Evolutionary conservation across 1,140 invertebrate species (phyloP).

Genomic region (Bactericera cockerelli): DNA sequence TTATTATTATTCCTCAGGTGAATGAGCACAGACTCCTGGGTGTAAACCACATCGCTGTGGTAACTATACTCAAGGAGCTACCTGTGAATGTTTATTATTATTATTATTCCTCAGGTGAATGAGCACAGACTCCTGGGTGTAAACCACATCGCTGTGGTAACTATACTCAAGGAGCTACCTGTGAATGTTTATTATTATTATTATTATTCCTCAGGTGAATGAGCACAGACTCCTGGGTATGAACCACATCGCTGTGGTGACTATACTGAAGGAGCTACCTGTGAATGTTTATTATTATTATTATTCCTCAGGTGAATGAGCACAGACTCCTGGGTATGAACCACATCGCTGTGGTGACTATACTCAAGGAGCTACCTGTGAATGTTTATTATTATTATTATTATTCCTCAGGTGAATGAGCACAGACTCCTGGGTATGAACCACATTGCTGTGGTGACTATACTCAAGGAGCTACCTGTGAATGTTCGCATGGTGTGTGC

Average conservation of each 20-base stretch:
- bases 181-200: conserved; percentile 45
- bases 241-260: conserved; percentile 91
- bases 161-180: conserved; percentile 86
- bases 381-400: conserved; percentile 33
- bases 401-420: conserved; percentile 68
- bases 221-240: conserved; percentile 84
- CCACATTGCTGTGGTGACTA: conserved; percentile 88
- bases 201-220: conserved; percentile 63
- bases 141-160: conserved; percentile 91
- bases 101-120: conserved; percentile 58
- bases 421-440: conserved; percentile 87
- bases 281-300: conserved; percentile 45
- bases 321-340: conserved; percentile 87
- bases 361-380: conserved; percentile 85
- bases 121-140: conserved; percentile 84
- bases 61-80: conserved; percentile 88
- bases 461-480: conserved; percentile 85
- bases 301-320: conserved; percentile 68
- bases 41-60: conserved; percentile 91
- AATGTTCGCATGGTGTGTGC: conserved; percentile 87
- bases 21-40: conserved; percentile 89
- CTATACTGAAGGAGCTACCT: conserved; percentile 86
- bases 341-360: conserved; percentile 88
- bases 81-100: conserved; percentile 55
- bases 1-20: conserved; percentile 43